phyloP scores from a whole-genome alignment of 2,797 vertebrate genomes.

The Sebastiscus tertius region DNA sequence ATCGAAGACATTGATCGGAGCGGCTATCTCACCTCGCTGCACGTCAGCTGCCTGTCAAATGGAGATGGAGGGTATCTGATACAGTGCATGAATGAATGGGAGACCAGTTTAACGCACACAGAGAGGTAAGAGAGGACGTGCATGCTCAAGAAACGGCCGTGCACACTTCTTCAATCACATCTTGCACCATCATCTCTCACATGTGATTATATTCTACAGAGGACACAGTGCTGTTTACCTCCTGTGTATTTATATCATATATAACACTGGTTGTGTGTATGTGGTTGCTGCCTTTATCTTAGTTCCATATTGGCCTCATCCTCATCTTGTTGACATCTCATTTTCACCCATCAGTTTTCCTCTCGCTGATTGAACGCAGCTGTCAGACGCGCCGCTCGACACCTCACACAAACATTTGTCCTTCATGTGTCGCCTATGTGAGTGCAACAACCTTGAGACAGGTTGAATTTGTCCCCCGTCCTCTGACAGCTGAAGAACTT shows the following conservation, averaged over 20 bases:
- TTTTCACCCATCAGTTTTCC: conserved; percentile 67
- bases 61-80: conserved; percentile 71
- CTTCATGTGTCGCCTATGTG: conserved; percentile 47
- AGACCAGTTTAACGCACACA: background rate
- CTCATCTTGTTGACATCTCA: conserved; percentile 69
- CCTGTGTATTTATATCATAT: conserved; percentile 13
- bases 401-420: conserved; percentile 55
- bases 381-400: conserved; percentile 52
- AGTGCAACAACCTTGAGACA: conserved; percentile 54
- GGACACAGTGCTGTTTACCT: conserved; percentile 12
- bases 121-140: background rate
- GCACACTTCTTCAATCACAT: background rate
- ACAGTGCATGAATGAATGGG: conserved; percentile 49
- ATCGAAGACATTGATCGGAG: conserved; percentile 77
- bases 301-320: conserved; percentile 32
- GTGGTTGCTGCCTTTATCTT: conserved; percentile 16
- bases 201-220: conserved; percentile 20
- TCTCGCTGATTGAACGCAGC: conserved; percentile 55
- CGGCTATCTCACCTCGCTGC: conserved; percentile 63
- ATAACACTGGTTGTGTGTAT: background rate
- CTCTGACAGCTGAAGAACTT: conserved; percentile 24
- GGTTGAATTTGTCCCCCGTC: conserved; percentile 24
- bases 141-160: background rate
- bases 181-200: background rate
- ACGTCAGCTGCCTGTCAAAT: conserved; percentile 70